These are phyloP conservation scores for Tetraodon nigroviridis DNA, from an alignment of 2,113 vertebrate species.

Conservation along the genomic window DNA sequence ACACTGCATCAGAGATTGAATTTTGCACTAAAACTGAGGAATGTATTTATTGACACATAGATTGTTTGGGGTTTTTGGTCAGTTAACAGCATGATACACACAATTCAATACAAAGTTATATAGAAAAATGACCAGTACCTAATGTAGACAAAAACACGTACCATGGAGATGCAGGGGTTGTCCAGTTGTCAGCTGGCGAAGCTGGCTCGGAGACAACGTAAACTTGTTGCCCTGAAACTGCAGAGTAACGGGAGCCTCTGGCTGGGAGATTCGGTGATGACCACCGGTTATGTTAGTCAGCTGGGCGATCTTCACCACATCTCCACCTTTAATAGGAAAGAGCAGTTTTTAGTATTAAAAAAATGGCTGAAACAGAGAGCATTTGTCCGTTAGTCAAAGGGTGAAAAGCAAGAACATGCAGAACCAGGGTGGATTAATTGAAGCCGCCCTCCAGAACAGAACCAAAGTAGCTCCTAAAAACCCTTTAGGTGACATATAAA, in stretches of 20 bases:
- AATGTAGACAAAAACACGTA: slow-evolving; percentile 71
- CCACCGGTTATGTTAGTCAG: slow-evolving; percentile 81
- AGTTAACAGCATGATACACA: too few relatives aligned
- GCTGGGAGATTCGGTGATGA: slow-evolving; percentile 83
- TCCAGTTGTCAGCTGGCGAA: slow-evolving; percentile 89
- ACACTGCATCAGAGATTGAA: too few relatives aligned
- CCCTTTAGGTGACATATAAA: slow-evolving; percentile 19
- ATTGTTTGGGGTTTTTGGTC: too few relatives aligned
- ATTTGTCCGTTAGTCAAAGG: slow-evolving; percentile 73
- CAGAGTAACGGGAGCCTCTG: slow-evolving; percentile 87
- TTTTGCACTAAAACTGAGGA: too few relatives aligned
- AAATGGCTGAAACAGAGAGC: background rate
- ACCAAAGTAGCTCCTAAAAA: slow-evolving; percentile 36
- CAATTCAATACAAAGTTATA: too few relatives aligned
- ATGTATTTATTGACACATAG: too few relatives aligned
- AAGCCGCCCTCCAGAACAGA: slow-evolving; percentile 45
- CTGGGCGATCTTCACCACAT: slow-evolving; percentile 86
- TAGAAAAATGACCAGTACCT: background rate
- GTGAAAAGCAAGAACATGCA: slow-evolving; percentile 78
- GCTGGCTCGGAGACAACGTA: slow-evolving; percentile 87
- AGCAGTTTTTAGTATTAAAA: background rate
- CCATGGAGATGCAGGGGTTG: slow-evolving; percentile 92
- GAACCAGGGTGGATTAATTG: slow-evolving; percentile 73
- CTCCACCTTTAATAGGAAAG: slow-evolving; percentile 76
- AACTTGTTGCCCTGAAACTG: slow-evolving; percentile 95